Evolutionary conservation across 2,797 vertebrate genomes (phyloP), one percentile per base, ranked within the genome.

Genomic region (Oophaga sylvatica): DNA sequence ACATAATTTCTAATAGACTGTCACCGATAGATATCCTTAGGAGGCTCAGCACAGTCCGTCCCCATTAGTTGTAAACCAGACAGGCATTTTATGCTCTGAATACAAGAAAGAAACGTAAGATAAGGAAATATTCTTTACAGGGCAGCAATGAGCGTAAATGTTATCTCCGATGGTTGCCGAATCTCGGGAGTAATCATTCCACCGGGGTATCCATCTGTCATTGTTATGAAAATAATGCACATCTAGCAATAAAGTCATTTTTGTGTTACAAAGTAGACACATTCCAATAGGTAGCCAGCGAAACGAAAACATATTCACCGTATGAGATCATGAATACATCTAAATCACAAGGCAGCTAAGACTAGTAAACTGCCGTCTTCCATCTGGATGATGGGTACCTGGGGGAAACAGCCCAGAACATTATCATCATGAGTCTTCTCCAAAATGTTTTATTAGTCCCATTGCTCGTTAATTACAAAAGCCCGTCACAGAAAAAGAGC

Each of bases 161-260:
- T 85, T 86, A 77, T 79, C 83, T 81, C 78, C 31, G 63, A 84
- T 85, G 60, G 87, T 80, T 89, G 59, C 48, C 87, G 26, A 45
- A 77, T 85, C 79, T 77, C 31, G 3, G 70, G 75, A 81, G 83
- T 71, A 89, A 89, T 89, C 87, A 89, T 89, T 89, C 65, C 83
- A 81, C 83, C 87, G 19, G 79, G 87, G 87, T 81, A 81, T 60
- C 87, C 59, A 81, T 82, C 83, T 86, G 79, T 59, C 83, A 85
- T 82, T 86, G 87, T 85, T 81, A 89, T 89, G 87, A 86, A 88
- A 82, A 86, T 85, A 89, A 89, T 82, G 83, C 73, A 68, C 87
- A 86, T 82, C 71, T 45, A 53, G 75, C 77, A 89, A 85, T 86
- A 81, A 82, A 85, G 71, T 78, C 70, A 89, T 89, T 89, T 82